Base-by-base conservation (phyloP, 2,888 invertebrate genomes). In the Litoditis marina region DNA sequence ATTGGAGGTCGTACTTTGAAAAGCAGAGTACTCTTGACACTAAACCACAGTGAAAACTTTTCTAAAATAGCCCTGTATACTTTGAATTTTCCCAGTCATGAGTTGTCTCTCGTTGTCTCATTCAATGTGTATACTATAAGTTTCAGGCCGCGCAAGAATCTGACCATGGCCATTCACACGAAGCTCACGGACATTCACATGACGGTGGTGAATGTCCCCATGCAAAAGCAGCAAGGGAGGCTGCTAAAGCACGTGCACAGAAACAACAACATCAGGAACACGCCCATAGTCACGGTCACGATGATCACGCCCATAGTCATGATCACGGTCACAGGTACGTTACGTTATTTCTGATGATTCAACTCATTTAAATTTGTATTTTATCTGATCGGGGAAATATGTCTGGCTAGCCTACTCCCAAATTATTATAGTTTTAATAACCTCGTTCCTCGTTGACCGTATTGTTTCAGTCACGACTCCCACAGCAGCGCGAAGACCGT, bases 151-250 rank as follows among this genome's bases (percentile, higher is more conserved):
- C n/a, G n/a, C n/a, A n/a, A n/a, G n/a, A n/a, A n/a, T n/a, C n/a
- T n/a, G n/a, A n/a, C n/a, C 63, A 55, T 59, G 66, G 32, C 1
- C 62, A 66, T 36, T 55, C 65, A 16, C 65, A 63, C 42, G 65
- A 44, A n/a, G n/a, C 22, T 31, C 72, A 74, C 42, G 71, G 65
- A 4, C 74, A 74, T 60, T 62, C 69, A 0, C 73, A 73, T 39
- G 69, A 57, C n/a, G 65, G 55, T 11, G 73, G 71, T n/a, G 63
- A 56, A 27, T 71, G 68, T 58, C 68, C 70, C 6, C 66, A 71
- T n/a, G 54, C 62, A 27, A 53, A 59, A 36, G 42, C 36, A 16
- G 55, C 52, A 52, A 58, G 25, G 36, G 55, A 46, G 11, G 53
- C n/a, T 22, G 55, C 22, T 47, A n/a, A 65, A 27, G 44, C 19